phyloP scores from a whole-genome alignment of 2,113 vertebrate genomes.

The Brachypodius melanocephalos region DNA sequence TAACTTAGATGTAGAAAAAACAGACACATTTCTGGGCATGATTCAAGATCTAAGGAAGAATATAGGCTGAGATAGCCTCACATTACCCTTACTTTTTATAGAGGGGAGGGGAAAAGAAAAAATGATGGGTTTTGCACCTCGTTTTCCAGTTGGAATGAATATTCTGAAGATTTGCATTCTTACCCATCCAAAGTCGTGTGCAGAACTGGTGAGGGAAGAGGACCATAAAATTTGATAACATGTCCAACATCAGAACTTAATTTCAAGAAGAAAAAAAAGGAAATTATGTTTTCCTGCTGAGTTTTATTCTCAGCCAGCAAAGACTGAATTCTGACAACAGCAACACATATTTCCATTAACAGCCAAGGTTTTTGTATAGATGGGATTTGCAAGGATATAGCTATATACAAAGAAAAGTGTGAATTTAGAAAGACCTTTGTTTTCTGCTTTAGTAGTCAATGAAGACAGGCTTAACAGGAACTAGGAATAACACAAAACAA shows the following conservation, averaged over 20 bases:
- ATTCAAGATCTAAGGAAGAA: constrained; percentile 6
- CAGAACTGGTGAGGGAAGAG: background rate
- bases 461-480: background rate
- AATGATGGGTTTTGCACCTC: background rate
- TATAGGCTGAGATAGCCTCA: background rate
- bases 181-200: background rate
- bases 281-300: background rate
- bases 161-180: background rate
- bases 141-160: background rate
- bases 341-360: background rate
- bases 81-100: background rate
- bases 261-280: background rate
- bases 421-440: background rate
- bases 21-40: background rate
- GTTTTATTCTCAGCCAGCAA: background rate
- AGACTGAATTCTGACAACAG: background rate
- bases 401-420: background rate
- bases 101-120: background rate
- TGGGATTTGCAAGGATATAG: background rate
- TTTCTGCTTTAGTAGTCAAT: background rate
- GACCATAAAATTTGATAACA: background rate
- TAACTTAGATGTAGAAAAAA: background rate
- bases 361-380: background rate
- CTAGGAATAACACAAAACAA: background rate
- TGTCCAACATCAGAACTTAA: background rate